Conservation (phyloP, 2,888 invertebrate genomes). For the Melinaea marsaeus region DNA sequence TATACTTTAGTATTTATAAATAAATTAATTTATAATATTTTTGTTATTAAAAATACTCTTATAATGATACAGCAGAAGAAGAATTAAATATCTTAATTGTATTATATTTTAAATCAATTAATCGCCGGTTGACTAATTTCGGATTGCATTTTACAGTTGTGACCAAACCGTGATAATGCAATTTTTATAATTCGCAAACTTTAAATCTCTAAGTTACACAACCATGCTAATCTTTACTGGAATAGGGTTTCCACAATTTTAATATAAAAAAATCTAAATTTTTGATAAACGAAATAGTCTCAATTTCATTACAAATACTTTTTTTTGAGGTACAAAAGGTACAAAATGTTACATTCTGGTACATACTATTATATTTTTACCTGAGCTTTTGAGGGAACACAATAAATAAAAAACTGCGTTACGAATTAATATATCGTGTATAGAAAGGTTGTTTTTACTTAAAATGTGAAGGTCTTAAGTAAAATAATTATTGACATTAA, state of each 20-base stretch:
- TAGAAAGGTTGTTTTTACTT: not conserved
- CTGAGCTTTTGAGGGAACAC: no score
- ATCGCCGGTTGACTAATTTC: not conserved
- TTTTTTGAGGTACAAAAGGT: not conserved
- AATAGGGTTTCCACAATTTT: not conserved
- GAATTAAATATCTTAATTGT: not conserved
- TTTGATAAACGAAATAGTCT: no score
- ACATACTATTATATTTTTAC: no score
- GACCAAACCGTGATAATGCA: conserved; percentile 4
- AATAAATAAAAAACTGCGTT: not conserved
- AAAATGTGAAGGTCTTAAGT: conserved; percentile 4
- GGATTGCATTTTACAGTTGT: not conserved
- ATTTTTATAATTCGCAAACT: conserved; percentile 2
- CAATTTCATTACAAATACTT: not conserved
- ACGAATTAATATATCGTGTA: not conserved
- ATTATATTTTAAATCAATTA: not conserved
- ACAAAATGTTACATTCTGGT: no score
- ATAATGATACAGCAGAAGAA: no score
- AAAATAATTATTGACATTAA: not conserved
- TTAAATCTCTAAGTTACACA: conserved; percentile 3
- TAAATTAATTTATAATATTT: no score
- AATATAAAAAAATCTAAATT: no score
- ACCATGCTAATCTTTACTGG: not conserved
- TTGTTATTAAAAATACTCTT: no score
- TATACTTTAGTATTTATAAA: no score